Evolutionary conservation across 2,797 vertebrate genomes (phyloP).

Genomic region (Eupleurogrammus muticus): DNA sequence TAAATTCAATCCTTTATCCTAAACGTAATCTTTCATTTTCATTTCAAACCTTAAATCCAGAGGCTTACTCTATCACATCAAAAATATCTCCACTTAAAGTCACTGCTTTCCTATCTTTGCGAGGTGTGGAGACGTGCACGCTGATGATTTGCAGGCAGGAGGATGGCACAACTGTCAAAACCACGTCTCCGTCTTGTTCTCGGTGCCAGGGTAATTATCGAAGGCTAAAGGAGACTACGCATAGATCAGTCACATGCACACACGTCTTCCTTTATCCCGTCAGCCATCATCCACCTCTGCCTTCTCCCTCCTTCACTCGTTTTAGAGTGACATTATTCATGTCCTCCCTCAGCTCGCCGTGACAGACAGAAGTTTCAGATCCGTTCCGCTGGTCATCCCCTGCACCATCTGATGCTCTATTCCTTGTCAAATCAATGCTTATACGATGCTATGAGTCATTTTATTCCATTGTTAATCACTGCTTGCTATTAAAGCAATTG

Average conservation of each 20-base stretch:
- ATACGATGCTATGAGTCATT: not conserved
- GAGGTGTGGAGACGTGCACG: slow-evolving; percentile 15
- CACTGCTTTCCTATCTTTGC: not conserved
- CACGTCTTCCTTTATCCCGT: slow-evolving; percentile 22
- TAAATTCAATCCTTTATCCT: too few relatives aligned
- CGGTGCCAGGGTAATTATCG: slow-evolving; percentile 44
- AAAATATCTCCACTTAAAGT: not conserved
- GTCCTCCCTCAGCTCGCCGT: slow-evolving; percentile 35
- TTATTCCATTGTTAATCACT: not conserved
- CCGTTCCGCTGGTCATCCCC: not conserved
- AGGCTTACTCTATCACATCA: not conserved
- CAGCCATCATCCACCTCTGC: slow-evolving; percentile 33
- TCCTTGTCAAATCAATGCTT: not conserved
- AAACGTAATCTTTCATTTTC: not conserved
- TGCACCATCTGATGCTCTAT: not conserved
- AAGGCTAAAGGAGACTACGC: slow-evolving; percentile 43
- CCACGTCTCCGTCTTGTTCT: slow-evolving; percentile 51
- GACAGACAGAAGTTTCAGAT: slow-evolving; percentile 28
- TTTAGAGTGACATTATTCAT: slow-evolving; percentile 55
- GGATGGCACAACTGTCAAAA: slow-evolving; percentile 54
- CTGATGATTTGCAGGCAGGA: slow-evolving; percentile 43
- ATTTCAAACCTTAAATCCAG: not conserved
- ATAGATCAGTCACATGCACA: slow-evolving; percentile 45
- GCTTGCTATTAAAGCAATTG: not conserved
- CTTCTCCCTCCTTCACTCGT: slow-evolving; percentile 16